Percentiles rank a stretch among this genome's conserved stretches.
Conservation (phyloP, 2,888 invertebrate species). For the Acleris holmiana region DNA sequence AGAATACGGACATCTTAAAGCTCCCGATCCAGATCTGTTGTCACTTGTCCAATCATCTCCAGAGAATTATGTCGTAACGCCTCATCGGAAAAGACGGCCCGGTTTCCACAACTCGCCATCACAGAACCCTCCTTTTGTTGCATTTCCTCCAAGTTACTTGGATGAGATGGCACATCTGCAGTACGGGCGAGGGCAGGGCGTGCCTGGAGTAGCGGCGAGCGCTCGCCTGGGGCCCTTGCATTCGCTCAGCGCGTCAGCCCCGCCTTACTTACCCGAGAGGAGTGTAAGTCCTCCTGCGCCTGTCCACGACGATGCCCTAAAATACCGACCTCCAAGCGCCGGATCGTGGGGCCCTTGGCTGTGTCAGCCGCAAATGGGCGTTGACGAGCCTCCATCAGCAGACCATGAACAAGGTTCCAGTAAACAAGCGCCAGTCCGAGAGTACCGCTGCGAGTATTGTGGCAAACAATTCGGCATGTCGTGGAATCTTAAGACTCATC, state of each 20-base stretch:
- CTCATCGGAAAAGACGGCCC: slow-evolving; percentile 93
- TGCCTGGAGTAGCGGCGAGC: slow-evolving; percentile 84
- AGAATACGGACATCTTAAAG: slow-evolving; percentile 86
- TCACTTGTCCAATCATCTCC: slow-evolving; percentile 89
- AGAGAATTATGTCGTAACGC: slow-evolving; percentile 94
- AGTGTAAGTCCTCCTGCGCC: slow-evolving; percentile 85
- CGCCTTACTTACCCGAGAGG: slow-evolving; percentile 87
- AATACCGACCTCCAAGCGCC: slow-evolving; percentile 88
- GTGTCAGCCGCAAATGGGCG: slow-evolving; percentile 87
- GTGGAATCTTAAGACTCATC: slow-evolving; percentile 95
- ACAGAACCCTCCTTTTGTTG: slow-evolving; percentile 94
- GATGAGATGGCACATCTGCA: slow-evolving; percentile 88
- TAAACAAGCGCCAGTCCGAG: slow-evolving; percentile 88
- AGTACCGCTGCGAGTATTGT: slow-evolving; percentile 95
- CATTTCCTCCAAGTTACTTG: slow-evolving; percentile 90
- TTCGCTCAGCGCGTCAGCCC: slow-evolving; percentile 89
- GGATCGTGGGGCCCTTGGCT: slow-evolving; percentile 89
- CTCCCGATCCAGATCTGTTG: slow-evolving; percentile 88
- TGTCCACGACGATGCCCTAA: slow-evolving; percentile 83
- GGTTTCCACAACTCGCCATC: slow-evolving; percentile 95
- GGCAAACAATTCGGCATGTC: slow-evolving; percentile 97
- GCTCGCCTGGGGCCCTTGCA: slow-evolving; percentile 80
- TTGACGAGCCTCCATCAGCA: slow-evolving; percentile 73
- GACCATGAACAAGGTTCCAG: slow-evolving; percentile 83
- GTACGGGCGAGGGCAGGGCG: slow-evolving; percentile 85